These are phyloP conservation scores for Stigmatopora nigra DNA, from an alignment of 2,113 vertebrate species.

Conservation along the genomic window DNA sequence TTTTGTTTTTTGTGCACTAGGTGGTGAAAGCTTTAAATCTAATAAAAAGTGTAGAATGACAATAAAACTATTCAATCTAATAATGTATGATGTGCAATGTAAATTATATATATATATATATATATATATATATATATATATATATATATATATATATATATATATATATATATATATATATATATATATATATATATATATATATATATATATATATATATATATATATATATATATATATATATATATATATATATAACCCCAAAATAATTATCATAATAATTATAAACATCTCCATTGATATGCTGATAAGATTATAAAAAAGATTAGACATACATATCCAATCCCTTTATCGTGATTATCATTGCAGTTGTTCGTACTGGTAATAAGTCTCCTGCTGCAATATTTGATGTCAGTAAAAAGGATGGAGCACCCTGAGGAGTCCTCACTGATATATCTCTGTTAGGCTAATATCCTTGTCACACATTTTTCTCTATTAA, in stretches of 20 bases:
- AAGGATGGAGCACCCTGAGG: conserved; percentile 29
- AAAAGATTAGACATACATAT: background rate
- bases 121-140: too few species aligned
- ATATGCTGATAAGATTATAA: background rate
- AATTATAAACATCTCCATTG: background rate
- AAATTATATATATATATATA: too few species aligned
- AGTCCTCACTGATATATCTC: conserved; percentile 59
- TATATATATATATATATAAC: background rate
- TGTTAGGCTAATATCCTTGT: conserved; percentile 63
- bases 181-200: too few species aligned
- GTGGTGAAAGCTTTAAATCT: too few species aligned
- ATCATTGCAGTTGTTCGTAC: background rate
- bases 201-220: too few species aligned
- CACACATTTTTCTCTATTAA: conserved; percentile 71
- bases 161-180: too few species aligned
- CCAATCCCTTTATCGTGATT: conserved; percentile 8
- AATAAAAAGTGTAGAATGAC: too few species aligned
- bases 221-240: too few species aligned
- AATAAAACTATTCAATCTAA: too few species aligned
- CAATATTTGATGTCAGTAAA: conserved; percentile 21
- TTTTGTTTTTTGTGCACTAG: too few species aligned
- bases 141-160: too few species aligned
- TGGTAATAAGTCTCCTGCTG: conserved; percentile 17
- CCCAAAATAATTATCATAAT: conserved; percentile 1
- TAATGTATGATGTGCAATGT: too few species aligned